Conservation (phyloP, 1,140 invertebrate species). For the Alviniconcha marisindica region DNA sequence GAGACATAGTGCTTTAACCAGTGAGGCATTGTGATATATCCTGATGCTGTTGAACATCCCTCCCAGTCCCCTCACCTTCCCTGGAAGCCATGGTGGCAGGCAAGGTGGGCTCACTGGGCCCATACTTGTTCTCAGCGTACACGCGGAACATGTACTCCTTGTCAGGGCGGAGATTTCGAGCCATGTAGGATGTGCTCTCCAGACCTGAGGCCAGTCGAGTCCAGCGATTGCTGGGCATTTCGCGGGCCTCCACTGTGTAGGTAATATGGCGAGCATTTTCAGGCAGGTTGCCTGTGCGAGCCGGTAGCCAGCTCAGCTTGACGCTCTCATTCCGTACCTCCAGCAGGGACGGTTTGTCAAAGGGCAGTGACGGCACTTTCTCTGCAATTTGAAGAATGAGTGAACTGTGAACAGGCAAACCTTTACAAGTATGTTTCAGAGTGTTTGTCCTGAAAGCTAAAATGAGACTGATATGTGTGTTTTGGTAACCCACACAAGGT, state of each 20-base stretch:
- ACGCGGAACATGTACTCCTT: conserved; percentile 70
- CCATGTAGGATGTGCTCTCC: conserved; percentile 55
- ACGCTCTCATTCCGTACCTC: conserved; percentile 59
- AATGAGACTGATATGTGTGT: no score
- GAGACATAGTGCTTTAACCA: no score
- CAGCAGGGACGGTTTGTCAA: conserved; percentile 63
- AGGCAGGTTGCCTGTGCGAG: conserved; percentile 58
- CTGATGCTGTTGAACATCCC: no score
- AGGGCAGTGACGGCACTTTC: conserved; percentile 62
- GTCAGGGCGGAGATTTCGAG: conserved; percentile 60
- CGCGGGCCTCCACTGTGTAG: conserved; percentile 66
- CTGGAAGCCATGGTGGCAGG: conserved; percentile 54
- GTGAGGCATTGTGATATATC: no score
- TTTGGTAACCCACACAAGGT: no score
- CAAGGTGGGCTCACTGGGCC: conserved; percentile 66
- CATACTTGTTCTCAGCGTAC: conserved; percentile 65
- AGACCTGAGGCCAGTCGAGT: conserved; percentile 55
- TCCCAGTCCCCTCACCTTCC: conserved; percentile 39
- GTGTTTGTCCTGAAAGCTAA: no score
- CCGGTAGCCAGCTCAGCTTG: conserved; percentile 68
- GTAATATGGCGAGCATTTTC: conserved; percentile 59
- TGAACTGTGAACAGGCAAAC: no score
- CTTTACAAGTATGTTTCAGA: no score
- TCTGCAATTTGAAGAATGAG: no score
- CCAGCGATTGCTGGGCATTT: conserved; percentile 71